Evolutionary conservation across 2,888 invertebrate genomes (phyloP), one percentile per base, ranked within the genome.

Genomic region (Silvanus unidentatus): DNA sequence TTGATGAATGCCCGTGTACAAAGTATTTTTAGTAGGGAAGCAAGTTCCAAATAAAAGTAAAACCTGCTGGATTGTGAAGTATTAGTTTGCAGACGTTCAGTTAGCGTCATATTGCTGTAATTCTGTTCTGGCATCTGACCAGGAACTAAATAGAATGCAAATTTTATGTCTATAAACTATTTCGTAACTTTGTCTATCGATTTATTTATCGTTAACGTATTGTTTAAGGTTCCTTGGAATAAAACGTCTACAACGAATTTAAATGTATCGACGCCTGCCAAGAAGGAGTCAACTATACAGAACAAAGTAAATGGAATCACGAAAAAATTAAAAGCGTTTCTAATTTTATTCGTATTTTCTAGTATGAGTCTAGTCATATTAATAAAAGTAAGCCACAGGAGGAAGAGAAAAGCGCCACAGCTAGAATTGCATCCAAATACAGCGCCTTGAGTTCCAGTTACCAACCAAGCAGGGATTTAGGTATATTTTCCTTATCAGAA

Each of bases 331-430:
- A n/a, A n/a, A n/a, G n/a, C n/a, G n/a, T n/a, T n/a, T n/a, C 6
- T 11, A 12, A 35, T 35, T 35, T 11, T 35, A 6, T 9, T 35
- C 11, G 6, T 12, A 37, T 40, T 39, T 58, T 59, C 48, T 58
- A 70, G 69, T 69, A 66, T 55, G 69, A 69, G 44, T 52, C 60
- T 37, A 57, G 56, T 35, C 53, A 64, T 47, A 45, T 58, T 11
- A 65, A 65, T 45, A 42, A 48, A 12, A 48, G 56, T 41, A 63
- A 62, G 43, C 66, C 64, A 49, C 53, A 51, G 9, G 62, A 63
- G 15, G 65, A 64, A 40, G 60, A 62, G 13, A 65, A 64, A 55
- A 54, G 54, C 39, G 45, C 57, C 1, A 50, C 59, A 16, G 58
- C 63, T 5, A 57, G 60, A 37, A 55, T 64, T 43, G 59, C 62